These are phyloP conservation scores for Drosophila robusta DNA, from an alignment of 2,888 invertebrate species.

Conservation along the genomic window DNA sequence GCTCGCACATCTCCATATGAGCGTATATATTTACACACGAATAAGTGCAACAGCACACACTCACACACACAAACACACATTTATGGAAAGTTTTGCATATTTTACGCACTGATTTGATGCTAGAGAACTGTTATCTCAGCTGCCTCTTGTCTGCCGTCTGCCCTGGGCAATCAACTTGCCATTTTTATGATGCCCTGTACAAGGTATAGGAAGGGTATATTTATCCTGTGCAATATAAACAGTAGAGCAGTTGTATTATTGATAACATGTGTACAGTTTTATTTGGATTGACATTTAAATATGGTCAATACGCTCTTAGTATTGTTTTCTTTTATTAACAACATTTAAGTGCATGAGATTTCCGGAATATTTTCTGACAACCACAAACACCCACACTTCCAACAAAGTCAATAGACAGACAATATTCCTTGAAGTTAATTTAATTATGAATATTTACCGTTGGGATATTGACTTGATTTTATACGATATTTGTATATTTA, in stretches of 20 bases:
- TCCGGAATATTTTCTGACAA: too few species aligned
- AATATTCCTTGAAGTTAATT: too few species aligned
- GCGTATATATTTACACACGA: slow-evolving; percentile 29
- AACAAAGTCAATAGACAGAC: too few species aligned
- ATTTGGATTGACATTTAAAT: background rate
- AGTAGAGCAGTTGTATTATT: background rate
- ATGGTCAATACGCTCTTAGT: too few species aligned
- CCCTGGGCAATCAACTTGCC: slow-evolving; percentile 24
- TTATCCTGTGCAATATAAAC: background rate
- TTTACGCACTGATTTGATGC: slow-evolving; percentile 68
- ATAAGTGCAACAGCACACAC: slow-evolving; percentile 20
- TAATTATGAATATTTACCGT: too few species aligned
- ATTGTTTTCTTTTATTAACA: too few species aligned
- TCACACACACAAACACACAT: slow-evolving; percentile 15
- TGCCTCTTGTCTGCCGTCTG: slow-evolving; percentile 17
- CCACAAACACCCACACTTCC: too few species aligned
- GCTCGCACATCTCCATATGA: slow-evolving; percentile 44
- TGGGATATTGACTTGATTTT: too few species aligned
- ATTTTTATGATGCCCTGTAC: slow-evolving; percentile 13
- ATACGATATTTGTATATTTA: too few species aligned
- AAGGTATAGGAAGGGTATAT: background rate
- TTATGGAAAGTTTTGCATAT: slow-evolving; percentile 66
- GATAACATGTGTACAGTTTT: background rate
- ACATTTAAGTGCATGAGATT: too few species aligned
- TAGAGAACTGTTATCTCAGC: slow-evolving; percentile 32